A percentile compares a stretch with the other conserved stretches of the same genome.
Conservation (phyloP, 2,888 invertebrate species). For the Ferrisia virgata region DNA sequence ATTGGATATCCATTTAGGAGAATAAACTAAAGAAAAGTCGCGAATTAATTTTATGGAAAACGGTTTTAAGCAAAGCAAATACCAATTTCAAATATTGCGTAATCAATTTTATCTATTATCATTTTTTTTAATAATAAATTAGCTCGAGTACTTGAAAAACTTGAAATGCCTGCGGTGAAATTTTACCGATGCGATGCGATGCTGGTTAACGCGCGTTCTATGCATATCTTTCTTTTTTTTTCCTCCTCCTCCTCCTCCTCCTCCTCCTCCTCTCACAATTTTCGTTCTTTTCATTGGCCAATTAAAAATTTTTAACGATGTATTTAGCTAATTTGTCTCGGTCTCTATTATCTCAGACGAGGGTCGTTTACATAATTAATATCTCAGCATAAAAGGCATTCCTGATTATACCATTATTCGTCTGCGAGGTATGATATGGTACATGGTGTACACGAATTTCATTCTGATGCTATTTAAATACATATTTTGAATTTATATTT, state of each 20-base stretch:
- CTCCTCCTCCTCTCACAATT: no score
- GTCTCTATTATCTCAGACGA: background rate
- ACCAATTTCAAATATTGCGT: constrained; percentile 9
- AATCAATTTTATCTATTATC: constrained; percentile 12
- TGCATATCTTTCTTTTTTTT: background rate
- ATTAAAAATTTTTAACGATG: constrained; percentile 17
- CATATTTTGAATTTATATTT: no score
- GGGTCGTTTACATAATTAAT: constrained; percentile 4
- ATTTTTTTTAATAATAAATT: constrained; percentile 16
- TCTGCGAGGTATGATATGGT: no score
- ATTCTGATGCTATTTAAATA: no score
- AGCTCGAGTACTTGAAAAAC: constrained; percentile 5
- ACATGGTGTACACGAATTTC: no score
- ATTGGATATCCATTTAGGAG: constrained; percentile 17
- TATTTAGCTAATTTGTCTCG: background rate
- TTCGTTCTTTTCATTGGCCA: background rate
- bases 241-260: background rate
- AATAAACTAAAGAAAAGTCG: constrained; percentile 19
- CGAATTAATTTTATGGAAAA: constrained; percentile 25
- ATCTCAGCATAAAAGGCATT: background rate
- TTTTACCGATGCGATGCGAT: background rate
- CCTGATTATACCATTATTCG: background rate
- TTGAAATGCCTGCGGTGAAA: constrained; percentile 14
- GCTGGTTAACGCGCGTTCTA: constrained; percentile 5
- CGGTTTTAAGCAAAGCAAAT: background rate